These are phyloP conservation scores for Ceyx melanurus DNA, from an alignment of 2,113 vertebrate genomes.

Conservation along the genomic window DNA sequence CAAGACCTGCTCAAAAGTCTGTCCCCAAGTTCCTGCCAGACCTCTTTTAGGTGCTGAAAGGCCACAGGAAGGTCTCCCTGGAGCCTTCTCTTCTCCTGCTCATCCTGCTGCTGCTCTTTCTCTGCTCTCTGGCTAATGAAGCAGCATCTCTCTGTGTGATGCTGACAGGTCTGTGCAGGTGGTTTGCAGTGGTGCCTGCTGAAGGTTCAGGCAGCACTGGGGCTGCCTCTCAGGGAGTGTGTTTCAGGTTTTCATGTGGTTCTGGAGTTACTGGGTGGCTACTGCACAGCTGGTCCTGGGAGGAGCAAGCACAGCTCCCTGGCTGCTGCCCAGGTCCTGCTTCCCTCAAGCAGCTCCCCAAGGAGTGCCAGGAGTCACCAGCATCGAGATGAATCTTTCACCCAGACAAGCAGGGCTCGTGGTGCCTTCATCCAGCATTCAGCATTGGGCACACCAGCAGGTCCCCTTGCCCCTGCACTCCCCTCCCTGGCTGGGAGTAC, in stretches of 20 bases:
- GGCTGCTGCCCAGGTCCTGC: not conserved
- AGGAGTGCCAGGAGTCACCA: not conserved
- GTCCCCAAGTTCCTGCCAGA: not conserved
- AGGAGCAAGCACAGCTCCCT: not conserved
- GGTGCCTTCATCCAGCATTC: not conserved
- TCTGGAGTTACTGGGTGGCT: not conserved
- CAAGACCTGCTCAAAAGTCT: not conserved
- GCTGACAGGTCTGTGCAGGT: not conserved
- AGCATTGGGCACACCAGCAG: not conserved
- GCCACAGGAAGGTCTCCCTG: not conserved
- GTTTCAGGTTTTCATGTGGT: not conserved
- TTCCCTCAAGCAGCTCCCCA: not conserved
- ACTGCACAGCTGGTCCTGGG: not conserved
- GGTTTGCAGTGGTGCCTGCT: not conserved
- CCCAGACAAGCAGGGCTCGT: no score
- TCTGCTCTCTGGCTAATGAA: not conserved
- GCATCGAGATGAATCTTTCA: rapidly evolving
- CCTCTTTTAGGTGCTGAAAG: not conserved
- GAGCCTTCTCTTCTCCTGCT: not conserved
- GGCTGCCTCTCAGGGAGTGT: rapidly evolving
- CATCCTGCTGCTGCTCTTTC: not conserved
- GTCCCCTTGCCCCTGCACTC: not conserved
- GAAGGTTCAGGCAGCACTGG: not conserved
- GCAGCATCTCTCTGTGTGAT: rapidly evolving
- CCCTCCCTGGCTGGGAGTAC: not conserved